Conservation (phyloP, 2,797 vertebrate species). For the Acrossocheilus wenchowensis region DNA sequence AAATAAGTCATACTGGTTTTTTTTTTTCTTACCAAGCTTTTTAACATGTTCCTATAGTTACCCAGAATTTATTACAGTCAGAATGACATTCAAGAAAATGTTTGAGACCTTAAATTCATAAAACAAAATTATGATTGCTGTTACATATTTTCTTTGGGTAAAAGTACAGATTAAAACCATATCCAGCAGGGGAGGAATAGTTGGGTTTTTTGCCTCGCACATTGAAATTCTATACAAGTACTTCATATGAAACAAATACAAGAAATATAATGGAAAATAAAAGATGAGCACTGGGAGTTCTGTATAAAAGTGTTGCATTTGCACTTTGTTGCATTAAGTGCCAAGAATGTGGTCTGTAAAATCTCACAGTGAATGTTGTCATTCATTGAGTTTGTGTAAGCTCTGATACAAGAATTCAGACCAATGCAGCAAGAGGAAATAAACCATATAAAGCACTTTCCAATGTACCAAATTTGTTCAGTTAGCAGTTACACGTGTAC, state of each 20-base stretch:
- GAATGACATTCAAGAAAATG: slow-evolving; percentile 87
- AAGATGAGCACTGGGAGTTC: slow-evolving; percentile 69
- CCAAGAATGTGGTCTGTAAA: slow-evolving; percentile 46
- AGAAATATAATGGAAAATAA: slow-evolving; percentile 57
- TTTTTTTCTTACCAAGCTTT: slow-evolving; percentile 1
- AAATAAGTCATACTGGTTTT: slow-evolving; percentile 68
- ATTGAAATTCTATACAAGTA: slow-evolving; percentile 75
- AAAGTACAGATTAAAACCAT: slow-evolving; percentile 76
- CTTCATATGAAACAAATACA: slow-evolving; percentile 80
- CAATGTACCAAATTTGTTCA: slow-evolving; percentile 22
- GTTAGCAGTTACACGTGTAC: background rate
- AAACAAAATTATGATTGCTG: slow-evolving; percentile 80
- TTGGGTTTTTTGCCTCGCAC: slow-evolving; percentile 65
- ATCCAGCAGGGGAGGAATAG: slow-evolving; percentile 69
- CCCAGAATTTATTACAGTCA: slow-evolving; percentile 80
- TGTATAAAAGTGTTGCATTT: slow-evolving; percentile 74
- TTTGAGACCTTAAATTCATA: slow-evolving; percentile 79
- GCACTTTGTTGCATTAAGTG: slow-evolving; percentile 62
- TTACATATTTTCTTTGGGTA: slow-evolving; percentile 83
- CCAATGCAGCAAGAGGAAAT: background rate
- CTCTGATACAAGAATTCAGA: slow-evolving; percentile 12
- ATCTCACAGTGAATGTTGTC: slow-evolving; percentile 28
- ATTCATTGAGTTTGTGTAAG: slow-evolving; percentile 4
- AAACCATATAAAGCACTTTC: slow-evolving; percentile 29
- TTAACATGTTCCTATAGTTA: slow-evolving; percentile 72